A percentile compares a stretch with the other conserved stretches of the same genome.
phyloP scores from a whole-genome alignment of 2,888 invertebrate genomes.

The Metallyticus violacea region DNA sequence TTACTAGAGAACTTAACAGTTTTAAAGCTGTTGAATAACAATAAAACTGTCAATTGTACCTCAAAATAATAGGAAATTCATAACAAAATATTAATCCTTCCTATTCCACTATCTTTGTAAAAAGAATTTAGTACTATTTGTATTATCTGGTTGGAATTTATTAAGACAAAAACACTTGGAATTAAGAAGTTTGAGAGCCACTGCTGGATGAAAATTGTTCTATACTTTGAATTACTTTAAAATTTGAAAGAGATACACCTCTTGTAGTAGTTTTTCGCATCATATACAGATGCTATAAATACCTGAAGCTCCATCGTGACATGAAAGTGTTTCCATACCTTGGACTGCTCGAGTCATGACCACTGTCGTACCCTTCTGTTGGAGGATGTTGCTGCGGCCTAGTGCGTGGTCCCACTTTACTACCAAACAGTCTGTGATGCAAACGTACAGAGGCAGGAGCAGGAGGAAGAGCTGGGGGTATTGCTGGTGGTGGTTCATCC shows the following conservation, averaged over 20 bases:
- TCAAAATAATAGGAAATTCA: not conserved
- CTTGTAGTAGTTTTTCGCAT: not conserved
- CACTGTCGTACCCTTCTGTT: slow-evolving; percentile 53
- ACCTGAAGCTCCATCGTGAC: not conserved
- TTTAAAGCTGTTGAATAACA: not conserved
- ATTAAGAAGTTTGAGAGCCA: not conserved
- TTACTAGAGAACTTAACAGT: not conserved
- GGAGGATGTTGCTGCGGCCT: not conserved
- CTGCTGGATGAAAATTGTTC: not conserved
- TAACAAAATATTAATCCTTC: not conserved
- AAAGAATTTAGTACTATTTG: not conserved
- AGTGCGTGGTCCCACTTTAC: not conserved
- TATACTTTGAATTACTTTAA: not conserved
- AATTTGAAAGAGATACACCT: not conserved
- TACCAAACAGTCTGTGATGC: slow-evolving; percentile 18
- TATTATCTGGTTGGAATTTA: too few relatives aligned
- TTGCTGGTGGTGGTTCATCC: slow-evolving; percentile 18
- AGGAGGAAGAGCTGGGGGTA: slow-evolving; percentile 43
- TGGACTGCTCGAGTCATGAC: slow-evolving; percentile 65
- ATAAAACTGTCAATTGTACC: not conserved
- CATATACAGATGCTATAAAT: not conserved
- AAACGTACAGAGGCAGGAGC: slow-evolving; percentile 45
- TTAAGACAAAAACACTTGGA: not conserved
- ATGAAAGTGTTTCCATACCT: not conserved
- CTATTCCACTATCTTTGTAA: not conserved